Base-by-base conservation (phyloP, 2,113 vertebrate genomes). In the Vulpes ferrilata region DNA sequence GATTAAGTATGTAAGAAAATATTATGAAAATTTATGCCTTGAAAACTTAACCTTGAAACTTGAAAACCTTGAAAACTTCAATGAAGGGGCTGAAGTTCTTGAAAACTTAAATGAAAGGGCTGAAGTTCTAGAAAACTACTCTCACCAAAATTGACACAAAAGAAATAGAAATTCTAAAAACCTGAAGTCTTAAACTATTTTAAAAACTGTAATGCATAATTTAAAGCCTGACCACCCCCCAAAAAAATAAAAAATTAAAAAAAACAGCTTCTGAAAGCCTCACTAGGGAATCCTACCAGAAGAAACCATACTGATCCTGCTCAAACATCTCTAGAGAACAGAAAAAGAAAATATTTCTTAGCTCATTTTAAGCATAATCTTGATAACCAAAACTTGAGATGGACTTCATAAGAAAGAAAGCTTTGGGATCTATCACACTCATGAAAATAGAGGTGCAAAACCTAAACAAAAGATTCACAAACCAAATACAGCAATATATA, bases 121-220 rank as follows among this genome's bases (percentile, higher is more conserved):
- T 30, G 85, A 85, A 85, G 48, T 79, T 86, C 51, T 60, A 69
- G 38, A 79, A 91, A 95, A 71, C 82, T 67, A 78, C 35, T 67
- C 38, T 95, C 38, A 53, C 17, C 38, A 91, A 86, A 95, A 71
- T n/a, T 23, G 8, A 79, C 38, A 69, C 16, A 35, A 25, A 76
- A 30, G 69, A 79, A 67, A 43, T 7, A 62, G 25, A 12, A 88
- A 38, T 69, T 91, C 22, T 69, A 4, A 78, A 94, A 82, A 60
- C 51, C 19, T 53, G 11, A 82, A 83, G 23, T 86, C 73, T 86
- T 69, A 86, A 95, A 23, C 19, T 79, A 69, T 53, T 71, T n/a
- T 53, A 89, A 73, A 71, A 82, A 43, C 27, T 57, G 9, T 55
- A 89, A 83, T 59, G 12, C 15, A 88, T 43, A 48, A 90, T 71